These are phyloP conservation scores for Stichopus horrens DNA, from an alignment of 53 echinoderm and acorn worm genomes.

Conservation along the genomic window DNA sequence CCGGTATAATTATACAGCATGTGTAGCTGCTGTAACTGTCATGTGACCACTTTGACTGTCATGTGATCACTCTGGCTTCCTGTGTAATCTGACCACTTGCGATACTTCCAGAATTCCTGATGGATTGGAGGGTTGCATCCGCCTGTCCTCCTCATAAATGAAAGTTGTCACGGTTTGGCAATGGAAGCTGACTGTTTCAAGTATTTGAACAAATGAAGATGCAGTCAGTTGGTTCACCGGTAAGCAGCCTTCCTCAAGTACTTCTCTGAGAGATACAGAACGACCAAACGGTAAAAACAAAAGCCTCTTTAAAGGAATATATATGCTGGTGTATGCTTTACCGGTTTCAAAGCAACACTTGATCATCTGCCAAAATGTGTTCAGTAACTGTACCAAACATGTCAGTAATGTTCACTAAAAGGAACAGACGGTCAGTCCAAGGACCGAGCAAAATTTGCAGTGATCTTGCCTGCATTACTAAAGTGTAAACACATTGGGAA, in stretches of 20 bases:
- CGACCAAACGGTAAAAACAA: neutral
- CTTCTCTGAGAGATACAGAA: neutral
- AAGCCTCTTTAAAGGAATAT: neutral
- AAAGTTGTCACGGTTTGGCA: neutral
- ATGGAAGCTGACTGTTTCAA: neutral
- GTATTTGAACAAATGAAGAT: neutral
- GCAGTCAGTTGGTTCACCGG: neutral
- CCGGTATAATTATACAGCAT: too few relatives aligned
- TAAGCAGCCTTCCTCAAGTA: neutral
- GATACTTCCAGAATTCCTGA: neutral
- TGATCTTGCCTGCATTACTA: too few relatives aligned
- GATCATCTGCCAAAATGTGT: too few relatives aligned
- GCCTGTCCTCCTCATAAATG: neutral
- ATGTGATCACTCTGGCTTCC: neutral
- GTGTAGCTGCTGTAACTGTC: too few relatives aligned
- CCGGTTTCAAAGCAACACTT: too few relatives aligned
- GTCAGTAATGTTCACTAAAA: too few relatives aligned
- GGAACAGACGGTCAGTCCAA: too few relatives aligned
- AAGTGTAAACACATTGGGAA: too few relatives aligned
- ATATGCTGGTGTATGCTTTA: too few relatives aligned
- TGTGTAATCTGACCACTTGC: neutral
- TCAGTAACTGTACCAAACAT: too few relatives aligned
- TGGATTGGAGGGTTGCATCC: neutral
- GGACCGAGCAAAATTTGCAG: too few relatives aligned
- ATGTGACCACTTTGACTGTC: too few relatives aligned